Base-by-base conservation (phyloP, 2,113 vertebrate genomes). In the Corydoras maculifer region DNA sequence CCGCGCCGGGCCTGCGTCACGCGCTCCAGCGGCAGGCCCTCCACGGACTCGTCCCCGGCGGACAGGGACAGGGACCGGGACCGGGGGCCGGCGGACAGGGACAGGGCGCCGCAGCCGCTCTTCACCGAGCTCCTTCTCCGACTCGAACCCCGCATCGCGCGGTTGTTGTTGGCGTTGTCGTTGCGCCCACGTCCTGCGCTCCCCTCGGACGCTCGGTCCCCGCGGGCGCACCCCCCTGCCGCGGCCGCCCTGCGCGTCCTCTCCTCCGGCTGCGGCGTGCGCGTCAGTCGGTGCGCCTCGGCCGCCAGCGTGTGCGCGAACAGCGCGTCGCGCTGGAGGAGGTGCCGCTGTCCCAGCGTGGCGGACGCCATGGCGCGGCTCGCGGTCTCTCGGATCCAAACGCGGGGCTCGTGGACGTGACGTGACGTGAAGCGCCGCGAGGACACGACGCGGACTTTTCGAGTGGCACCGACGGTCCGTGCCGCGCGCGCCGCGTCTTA, bases 321-420 rank as follows among this genome's bases (percentile, higher is more conserved):
- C 13, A 57, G 54, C 54, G 13, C 84, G 43, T 92, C 91, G 55
- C 84, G 74, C 43, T 89, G 88, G 80, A 88, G 76, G 3, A 81
- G 81, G 54, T 87, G 86, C 63, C 80, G 85, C 83, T 84, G 90
- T 73, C 83, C 88, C 73, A 90, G 87, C 61, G 89, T 89, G 57
- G 84, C 87, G 8, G 88, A 90, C 78, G 91, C 92, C 93, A 95
- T 93, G 77, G 76, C 69, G 15, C 14, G 67, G 14, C 18, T 15
- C 54, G 7, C 35, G 35, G 35, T 43, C 18, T 25, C 18, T 43
- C 35, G 35, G 35, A 43, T 43, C 35, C 4, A 0, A 43, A 43
- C 7, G 35, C 35, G 35, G 4, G 4, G 35, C 7, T 8, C 4
- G 35, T 13, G 4, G 54, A 15, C 54, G 54, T 57, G 54, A 14